phyloP scores from a whole-genome alignment of 2,797 vertebrate species.

The Manis crassicaudata region DNA sequence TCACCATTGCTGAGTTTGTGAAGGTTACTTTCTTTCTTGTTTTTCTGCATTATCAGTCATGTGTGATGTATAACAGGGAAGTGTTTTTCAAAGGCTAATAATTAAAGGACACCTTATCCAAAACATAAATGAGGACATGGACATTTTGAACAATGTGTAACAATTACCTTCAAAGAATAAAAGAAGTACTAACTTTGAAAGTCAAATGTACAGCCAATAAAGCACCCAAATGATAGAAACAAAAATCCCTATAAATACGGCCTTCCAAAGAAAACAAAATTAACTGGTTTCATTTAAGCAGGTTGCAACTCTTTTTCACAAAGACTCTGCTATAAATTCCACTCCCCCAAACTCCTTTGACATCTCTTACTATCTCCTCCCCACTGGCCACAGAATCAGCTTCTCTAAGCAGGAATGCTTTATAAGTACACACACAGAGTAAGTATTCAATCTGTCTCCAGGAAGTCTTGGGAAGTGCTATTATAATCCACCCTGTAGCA shows the following conservation, averaged over 20 bases:
- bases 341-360: background rate
- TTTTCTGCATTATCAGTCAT: slow-evolving; percentile 62
- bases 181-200: slow-evolving; percentile 33
- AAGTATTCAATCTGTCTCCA: background rate
- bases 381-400: background rate
- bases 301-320: background rate
- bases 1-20: background rate
- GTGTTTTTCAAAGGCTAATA: slow-evolving; percentile 64
- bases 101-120: slow-evolving; percentile 60
- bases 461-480: background rate
- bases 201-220: background rate
- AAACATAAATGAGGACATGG: slow-evolving; percentile 29
- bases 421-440: background rate
- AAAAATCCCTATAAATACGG: background rate
- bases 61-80: slow-evolving; percentile 56
- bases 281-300: slow-evolving; percentile 48
- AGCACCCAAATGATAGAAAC: slow-evolving; percentile 23
- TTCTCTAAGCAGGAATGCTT: background rate
- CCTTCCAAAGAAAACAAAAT: background rate
- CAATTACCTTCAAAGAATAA: slow-evolving; percentile 18
- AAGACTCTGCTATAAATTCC: background rate
- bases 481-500: background rate
- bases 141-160: slow-evolving; percentile 39
- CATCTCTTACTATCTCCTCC: background rate
- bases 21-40: slow-evolving; percentile 41